Percentiles rank a stretch among this genome's conserved stretches.
These are phyloP conservation scores for Yponomeuta sedellus DNA, from an alignment of 2,888 invertebrate species.

Conservation along the genomic window DNA sequence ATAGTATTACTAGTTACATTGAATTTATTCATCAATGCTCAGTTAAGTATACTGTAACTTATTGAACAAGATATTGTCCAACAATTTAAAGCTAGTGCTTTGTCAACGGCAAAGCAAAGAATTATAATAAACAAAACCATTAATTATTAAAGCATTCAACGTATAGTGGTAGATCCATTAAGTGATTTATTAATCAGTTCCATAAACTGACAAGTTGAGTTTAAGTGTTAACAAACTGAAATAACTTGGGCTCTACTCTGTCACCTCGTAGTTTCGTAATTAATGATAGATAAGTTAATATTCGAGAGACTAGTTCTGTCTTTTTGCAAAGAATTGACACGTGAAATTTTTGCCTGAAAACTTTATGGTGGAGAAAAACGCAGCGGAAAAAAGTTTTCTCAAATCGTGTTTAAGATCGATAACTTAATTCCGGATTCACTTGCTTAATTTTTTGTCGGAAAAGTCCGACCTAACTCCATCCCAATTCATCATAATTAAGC, in stretches of 20 bases:
- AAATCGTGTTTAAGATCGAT: no score
- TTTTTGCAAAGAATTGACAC: no score
- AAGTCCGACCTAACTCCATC: no score
- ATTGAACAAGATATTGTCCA: neutral
- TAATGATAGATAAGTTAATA: no score
- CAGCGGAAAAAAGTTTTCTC: no score
- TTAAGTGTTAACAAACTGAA: conserved; percentile 30
- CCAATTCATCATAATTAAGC: no score
- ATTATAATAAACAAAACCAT: neutral
- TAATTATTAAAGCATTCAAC: neutral
- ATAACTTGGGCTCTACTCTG: conserved; percentile 28
- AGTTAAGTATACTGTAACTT: neutral
- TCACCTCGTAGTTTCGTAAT: neutral
- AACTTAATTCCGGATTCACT: no score
- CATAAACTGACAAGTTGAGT: neutral
- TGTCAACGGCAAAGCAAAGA: neutral
- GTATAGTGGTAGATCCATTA: neutral
- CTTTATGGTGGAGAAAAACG: no score
- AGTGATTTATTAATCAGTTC: neutral
- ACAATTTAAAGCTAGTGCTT: neutral
- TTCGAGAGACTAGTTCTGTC: no score
- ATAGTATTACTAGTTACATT: neutral
- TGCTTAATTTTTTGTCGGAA: no score
- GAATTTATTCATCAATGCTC: neutral
- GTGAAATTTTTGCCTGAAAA: no score